Evolutionary conservation across 1,140 invertebrate genomes (phyloP).

Genomic region (Panagrolaimus sp.): DNA sequence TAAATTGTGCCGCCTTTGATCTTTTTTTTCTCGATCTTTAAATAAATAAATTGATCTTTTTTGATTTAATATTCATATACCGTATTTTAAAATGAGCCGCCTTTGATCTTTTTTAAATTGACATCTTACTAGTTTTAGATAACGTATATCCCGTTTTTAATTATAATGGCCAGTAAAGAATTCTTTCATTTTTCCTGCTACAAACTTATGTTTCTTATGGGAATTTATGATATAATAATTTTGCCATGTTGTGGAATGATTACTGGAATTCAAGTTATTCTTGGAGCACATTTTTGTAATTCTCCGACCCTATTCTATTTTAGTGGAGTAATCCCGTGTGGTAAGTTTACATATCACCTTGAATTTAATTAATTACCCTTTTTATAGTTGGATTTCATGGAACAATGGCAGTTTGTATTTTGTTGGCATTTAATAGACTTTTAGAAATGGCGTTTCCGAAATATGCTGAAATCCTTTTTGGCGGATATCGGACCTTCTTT

Average conservation of each 20-base stretch:
- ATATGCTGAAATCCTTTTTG: too few relatives aligned
- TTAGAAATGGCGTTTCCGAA: too few relatives aligned
- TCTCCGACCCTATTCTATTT: neutral
- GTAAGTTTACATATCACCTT: too few relatives aligned
- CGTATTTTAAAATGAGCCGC: neutral
- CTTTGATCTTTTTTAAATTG: neutral
- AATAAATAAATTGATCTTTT: neutral
- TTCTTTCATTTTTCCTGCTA: conserved; percentile 2
- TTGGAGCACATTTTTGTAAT: neutral
- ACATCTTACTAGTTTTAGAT: neutral
- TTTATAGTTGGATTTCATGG: too few relatives aligned
- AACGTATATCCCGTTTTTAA: neutral
- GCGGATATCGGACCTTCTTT: too few relatives aligned
- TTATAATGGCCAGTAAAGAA: neutral
- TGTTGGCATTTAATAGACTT: too few relatives aligned
- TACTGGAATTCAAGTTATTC: neutral
- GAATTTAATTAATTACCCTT: too few relatives aligned
- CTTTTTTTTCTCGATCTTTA: neutral
- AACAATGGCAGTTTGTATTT: too few relatives aligned
- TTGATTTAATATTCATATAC: neutral
- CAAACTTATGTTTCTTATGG: neutral
- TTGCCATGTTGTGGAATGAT: neutral
- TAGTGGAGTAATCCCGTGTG: too few relatives aligned
- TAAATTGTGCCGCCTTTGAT: neutral
- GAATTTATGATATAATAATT: neutral